Evolutionary conservation across 2,888 invertebrate species (phyloP).

Genomic region (Seira sanloemensis): DNA sequence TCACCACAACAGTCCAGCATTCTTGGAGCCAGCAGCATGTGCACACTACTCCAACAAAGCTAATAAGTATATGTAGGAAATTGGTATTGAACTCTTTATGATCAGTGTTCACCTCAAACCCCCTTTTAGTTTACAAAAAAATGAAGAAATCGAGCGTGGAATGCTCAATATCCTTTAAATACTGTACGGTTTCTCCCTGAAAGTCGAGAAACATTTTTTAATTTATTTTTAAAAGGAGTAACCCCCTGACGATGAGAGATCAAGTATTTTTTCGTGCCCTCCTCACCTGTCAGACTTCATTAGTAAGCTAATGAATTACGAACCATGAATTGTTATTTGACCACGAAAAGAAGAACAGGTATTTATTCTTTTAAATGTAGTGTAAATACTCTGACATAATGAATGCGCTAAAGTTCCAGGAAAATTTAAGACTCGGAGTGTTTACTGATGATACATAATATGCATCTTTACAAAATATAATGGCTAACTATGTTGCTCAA

Average conservation of each 20-base stretch:
- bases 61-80: neutral
- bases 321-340: constrained; percentile 47
- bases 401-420: constrained; percentile 37
- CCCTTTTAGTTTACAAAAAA: too few relatives aligned
- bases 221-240: constrained; percentile 45
- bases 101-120: constrained; percentile 5
- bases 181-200: too few relatives aligned
- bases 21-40: constrained; percentile 27
- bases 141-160: constrained; percentile 11
- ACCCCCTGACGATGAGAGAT: constrained; percentile 36
- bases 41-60: neutral
- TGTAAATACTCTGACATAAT: constrained; percentile 31
- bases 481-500: neutral
- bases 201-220: constrained; percentile 21
- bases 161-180: neutral
- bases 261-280: constrained; percentile 33
- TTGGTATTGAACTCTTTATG: neutral
- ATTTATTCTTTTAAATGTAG: constrained; percentile 33
- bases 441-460: neutral
- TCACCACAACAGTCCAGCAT: constrained; percentile 15
- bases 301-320: constrained; percentile 70
- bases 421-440: constrained; percentile 18
- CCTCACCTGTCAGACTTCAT: constrained; percentile 72
- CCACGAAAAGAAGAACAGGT: constrained; percentile 17
- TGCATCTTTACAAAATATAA: constrained; percentile 1